Base-by-base conservation (phyloP, 2,113 vertebrate species). In the Piaya cayana region DNA sequence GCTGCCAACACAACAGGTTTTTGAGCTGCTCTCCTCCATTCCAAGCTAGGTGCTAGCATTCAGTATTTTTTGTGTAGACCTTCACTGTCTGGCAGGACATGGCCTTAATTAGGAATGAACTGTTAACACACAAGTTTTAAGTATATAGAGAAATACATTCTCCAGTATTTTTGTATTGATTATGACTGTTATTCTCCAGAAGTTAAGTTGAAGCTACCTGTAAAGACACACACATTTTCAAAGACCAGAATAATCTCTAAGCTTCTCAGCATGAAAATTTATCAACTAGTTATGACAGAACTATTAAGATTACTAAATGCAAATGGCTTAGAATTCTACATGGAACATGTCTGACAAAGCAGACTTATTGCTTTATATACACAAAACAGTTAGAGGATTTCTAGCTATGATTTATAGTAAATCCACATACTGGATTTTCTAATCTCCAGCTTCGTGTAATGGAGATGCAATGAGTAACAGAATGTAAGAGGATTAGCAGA, bases 401-500 rank as follows among this genome's bases (percentile, higher is more conserved):
- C 71, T 84, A n/a, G 80, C 67, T 92, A 80, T 76, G 83, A 94
- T 88, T 95, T 96, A 88, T 58, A 84, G 45, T 86, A 93, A 95
- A 93, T 77, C 65, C 76, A 82, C 18, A 29, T 16, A 58, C 55
- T 87, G 67, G 34, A 55, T 49, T 90, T 96, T 94, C 86, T 96
- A 67, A 96, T 95, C 77, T 93, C 71, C 77, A 92, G 76, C 72
- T 92, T 91, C 85, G 93, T 71, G 53, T 89, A 97, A 96, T 82
- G 74, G 78, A 92, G 80, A 95, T 86, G 89, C 74, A 96, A 63
- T 69, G 82, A 95, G 71, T 86, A 94, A 94, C 62, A 92, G 92
- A 94, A 70, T 49, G 1, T 77, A 89, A 95, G 81, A 89, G 67
- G 91, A 97, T 97, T 95, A 97, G 62, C 25, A 81, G 71, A 92